Evolutionary conservation across 37 sponge, comb jelly and placozoan species (phyloP).

Genomic region (Crambe crambe): DNA sequence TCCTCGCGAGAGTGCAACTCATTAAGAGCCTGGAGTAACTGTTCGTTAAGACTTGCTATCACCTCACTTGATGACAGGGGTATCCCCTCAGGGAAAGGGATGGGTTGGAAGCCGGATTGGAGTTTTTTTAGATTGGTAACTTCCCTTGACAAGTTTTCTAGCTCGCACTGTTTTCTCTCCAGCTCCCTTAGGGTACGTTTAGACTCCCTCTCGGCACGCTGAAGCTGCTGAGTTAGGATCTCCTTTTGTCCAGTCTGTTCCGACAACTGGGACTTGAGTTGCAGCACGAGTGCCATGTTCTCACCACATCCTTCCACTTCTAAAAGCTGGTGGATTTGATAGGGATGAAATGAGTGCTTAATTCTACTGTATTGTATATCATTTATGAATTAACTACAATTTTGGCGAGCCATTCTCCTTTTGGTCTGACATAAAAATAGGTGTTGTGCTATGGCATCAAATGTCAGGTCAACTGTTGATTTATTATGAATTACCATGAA

Average conservation of each 20-base stretch:
- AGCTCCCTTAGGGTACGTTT: constrained; percentile 2
- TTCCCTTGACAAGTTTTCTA: constrained; percentile 20
- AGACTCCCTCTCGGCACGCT: background rate
- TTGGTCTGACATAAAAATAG: too few species aligned
- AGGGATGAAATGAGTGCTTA: too few species aligned
- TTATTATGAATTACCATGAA: too few species aligned
- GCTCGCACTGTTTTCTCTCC: constrained; percentile 25
- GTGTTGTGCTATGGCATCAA: too few species aligned
- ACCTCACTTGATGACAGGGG: constrained; percentile 36
- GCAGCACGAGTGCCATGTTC: background rate
- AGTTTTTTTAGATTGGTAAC: background rate
- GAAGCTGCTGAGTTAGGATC: constrained; percentile 4
- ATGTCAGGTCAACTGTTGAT: too few species aligned
- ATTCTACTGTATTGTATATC: too few species aligned
- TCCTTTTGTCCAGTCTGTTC: constrained; percentile 19
- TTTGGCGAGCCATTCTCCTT: too few species aligned
- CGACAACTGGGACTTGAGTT: constrained; percentile 14
- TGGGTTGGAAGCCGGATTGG: constrained; percentile 6
- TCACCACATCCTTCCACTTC: constrained; percentile 1
- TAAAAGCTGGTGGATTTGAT: constrained; percentile 6
- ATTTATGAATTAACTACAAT: too few species aligned
- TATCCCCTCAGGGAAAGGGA: constrained; percentile 31
- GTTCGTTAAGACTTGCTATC: constrained; percentile 45
- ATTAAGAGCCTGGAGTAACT: constrained; percentile 36
- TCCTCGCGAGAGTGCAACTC: constrained; percentile 24